phyloP scores from a whole-genome alignment of 2,888 invertebrate genomes.

The Lymantria monacha region DNA sequence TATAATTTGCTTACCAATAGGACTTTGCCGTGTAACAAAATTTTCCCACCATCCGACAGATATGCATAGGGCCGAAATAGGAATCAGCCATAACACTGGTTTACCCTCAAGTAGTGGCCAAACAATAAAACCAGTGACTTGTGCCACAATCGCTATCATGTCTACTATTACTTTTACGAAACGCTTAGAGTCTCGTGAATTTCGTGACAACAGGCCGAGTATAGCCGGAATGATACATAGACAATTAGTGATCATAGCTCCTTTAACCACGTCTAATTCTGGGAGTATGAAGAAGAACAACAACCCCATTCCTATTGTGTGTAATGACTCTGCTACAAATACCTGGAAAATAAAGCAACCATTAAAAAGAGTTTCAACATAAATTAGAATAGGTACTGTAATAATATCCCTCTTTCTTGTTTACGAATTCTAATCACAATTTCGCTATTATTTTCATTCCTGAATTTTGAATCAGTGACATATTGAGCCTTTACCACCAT shows the following conservation, averaged over 20 bases:
- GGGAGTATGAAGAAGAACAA: constrained; percentile 95
- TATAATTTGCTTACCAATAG: constrained; percentile 82
- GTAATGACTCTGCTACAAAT: constrained; percentile 92
- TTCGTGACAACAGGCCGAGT: constrained; percentile 89
- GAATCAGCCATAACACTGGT: constrained; percentile 91
- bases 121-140: constrained; percentile 94
- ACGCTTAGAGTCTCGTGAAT: constrained; percentile 90
- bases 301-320: constrained; percentile 92
- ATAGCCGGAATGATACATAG: constrained; percentile 94
- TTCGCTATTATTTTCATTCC: too few species aligned
- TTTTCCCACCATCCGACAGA: constrained; percentile 99
- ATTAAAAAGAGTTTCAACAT: neutral
- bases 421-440: too few species aligned
- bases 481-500: too few species aligned
- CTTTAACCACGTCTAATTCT: constrained; percentile 95
- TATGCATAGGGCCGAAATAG: constrained; percentile 91
- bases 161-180: constrained; percentile 91
- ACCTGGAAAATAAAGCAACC: constrained; percentile 72
- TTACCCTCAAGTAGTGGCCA: constrained; percentile 93
- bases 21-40: constrained; percentile 93
- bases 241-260: constrained; percentile 97
- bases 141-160: constrained; percentile 92
- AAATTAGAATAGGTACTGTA: neutral
- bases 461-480: too few species aligned
- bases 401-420: too few species aligned